phyloP scores from a whole-genome alignment of 2,113 vertebrate genomes.

The Rutilus rutilus region DNA sequence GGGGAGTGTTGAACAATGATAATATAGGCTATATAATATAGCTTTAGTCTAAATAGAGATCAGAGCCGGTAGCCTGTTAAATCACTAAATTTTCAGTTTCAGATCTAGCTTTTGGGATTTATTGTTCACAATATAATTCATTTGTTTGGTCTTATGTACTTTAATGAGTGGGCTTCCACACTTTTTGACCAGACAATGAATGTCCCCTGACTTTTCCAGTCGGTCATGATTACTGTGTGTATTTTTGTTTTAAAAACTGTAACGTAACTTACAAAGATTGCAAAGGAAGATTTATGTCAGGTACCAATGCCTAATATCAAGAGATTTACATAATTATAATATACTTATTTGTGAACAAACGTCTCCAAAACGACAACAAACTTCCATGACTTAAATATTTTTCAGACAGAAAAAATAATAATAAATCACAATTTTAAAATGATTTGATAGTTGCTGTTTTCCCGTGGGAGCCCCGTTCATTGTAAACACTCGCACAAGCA shows the following conservation, averaged over 20 bases:
- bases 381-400: background rate
- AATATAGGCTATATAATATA: too few relatives aligned
- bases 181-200: background rate
- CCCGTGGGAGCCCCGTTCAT: background rate
- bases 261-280: background rate
- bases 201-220: background rate
- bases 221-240: background rate
- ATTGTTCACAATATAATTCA: too few relatives aligned
- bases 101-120: too few relatives aligned
- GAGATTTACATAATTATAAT: background rate
- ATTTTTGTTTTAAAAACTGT: background rate
- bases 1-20: too few relatives aligned
- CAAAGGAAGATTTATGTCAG: background rate
- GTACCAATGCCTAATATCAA: background rate
- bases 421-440: background rate
- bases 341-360: background rate
- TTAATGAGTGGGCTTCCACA: background rate
- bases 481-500: conserved; percentile 1
- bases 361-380: background rate
- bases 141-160: background rate
- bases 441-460: background rate
- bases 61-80: too few relatives aligned
- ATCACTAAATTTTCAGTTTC: too few relatives aligned
- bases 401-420: background rate
- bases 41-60: too few relatives aligned